These are phyloP conservation scores for Numenius arquata DNA, from an alignment of 2,113 vertebrate species.

Conservation along the genomic window DNA sequence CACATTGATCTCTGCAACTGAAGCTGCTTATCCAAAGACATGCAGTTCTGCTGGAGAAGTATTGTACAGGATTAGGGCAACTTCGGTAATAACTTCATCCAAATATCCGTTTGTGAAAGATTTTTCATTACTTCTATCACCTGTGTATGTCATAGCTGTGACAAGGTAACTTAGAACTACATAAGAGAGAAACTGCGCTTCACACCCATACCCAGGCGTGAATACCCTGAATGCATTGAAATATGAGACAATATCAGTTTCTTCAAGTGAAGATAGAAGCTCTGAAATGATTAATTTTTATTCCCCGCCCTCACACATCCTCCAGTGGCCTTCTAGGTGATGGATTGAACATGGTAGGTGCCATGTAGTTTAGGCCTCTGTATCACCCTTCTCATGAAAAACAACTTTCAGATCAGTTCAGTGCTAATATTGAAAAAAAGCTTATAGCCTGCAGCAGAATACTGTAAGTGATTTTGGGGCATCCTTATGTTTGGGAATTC, in stretches of 20 bases:
- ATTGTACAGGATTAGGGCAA: background rate
- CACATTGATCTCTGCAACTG: background rate
- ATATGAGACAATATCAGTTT: background rate
- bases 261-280: background rate
- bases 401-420: background rate
- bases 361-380: background rate
- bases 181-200: background rate
- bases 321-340: background rate
- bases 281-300: background rate
- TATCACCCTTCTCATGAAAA: background rate
- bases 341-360: background rate
- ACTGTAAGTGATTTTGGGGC: background rate
- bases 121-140: background rate
- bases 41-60: background rate
- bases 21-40: background rate
- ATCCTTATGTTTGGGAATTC: background rate
- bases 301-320: rapidly evolving
- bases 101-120: background rate
- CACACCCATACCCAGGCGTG: background rate
- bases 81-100: background rate
- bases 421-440: background rate
- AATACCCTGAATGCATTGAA: background rate
- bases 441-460: background rate
- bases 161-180: background rate
- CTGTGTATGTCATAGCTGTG: background rate